Evolutionary conservation across 1,140 invertebrate species (phyloP), one percentile per base, ranked within the genome.

Genomic region (Stegodyphus mimosarum): DNA sequence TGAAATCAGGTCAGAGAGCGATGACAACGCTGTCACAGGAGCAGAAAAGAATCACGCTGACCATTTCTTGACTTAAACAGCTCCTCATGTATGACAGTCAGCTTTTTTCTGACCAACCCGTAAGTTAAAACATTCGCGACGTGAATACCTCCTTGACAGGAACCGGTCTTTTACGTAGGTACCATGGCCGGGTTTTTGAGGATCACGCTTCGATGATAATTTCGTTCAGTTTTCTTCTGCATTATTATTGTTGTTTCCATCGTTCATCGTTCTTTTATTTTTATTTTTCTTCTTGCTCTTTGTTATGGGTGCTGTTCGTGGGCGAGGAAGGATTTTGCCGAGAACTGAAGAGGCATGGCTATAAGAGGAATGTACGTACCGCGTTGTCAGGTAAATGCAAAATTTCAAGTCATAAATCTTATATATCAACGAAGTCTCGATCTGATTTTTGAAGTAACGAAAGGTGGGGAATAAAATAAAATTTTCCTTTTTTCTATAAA

Each of bases 1-100:
- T 81, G 79, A 81, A 81, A 81, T 64, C 70, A 73, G 79, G 79
- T 81, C 79, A 81, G 69, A 72, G 79, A 73, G 69, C 67, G 77
- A 80, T 51, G 52, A 71, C 67, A 71, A 71, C 70, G 70, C 70
- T 80, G 69, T 81, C 79, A 81, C 79, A 81, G 53, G 55, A 81
- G 70, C 69, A 80, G 69, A 80, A 80, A 67, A 71, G 52, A 73
- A 81, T 81, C 79, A 52, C 49, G 53, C 78, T 80, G 78, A 80
- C 78, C 78, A 80, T 80, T 66, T 80, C 69, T 69, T 77, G 60
- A 77, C 48, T 48, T 66, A 49, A 48, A 72, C 79, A 64, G 13
- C 64, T 17, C 66, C 66, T 69, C 79, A 66, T 60, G 79, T 72
- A 81, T 66, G 79, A 81, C 79, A 73, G 79, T 66, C 51, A 71